These are phyloP conservation scores for Gymnothorax javanicus DNA, from an alignment of 2,797 vertebrate species.

Conservation along the genomic window DNA sequence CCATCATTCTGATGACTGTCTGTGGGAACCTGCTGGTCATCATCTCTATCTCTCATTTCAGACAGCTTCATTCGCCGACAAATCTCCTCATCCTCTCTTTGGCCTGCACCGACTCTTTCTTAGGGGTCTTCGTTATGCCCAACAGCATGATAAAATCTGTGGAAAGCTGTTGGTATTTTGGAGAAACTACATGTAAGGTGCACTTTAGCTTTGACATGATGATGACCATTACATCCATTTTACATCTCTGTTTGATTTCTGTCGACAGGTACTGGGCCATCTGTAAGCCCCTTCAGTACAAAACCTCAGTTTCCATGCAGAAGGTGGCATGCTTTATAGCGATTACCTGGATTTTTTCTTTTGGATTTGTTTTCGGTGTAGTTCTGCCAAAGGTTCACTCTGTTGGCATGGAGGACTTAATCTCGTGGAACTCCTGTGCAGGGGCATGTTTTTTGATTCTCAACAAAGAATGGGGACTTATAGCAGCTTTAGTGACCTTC, in stretches of 20 bases:
- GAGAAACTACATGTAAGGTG: conserved; percentile 48
- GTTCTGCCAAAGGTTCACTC: not conserved
- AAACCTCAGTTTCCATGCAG: conserved; percentile 38
- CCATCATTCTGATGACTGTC: conserved; percentile 39
- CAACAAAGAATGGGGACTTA: not conserved
- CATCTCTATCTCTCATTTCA: conserved; percentile 56
- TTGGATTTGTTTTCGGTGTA: not conserved
- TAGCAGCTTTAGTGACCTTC: conserved; percentile 32
- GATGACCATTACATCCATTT: conserved; percentile 44
- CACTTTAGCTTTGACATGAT: conserved; percentile 53
- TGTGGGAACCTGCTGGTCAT: conserved; percentile 64
- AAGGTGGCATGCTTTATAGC: conserved; percentile 28
- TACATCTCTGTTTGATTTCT: conserved; percentile 53
- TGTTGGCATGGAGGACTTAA: not conserved
- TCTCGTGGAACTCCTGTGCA: not conserved
- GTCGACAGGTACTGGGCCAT: conserved; percentile 53
- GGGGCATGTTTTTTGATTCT: not conserved
- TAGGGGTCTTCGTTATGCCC: conserved; percentile 50
- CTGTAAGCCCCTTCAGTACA: conserved; percentile 51
- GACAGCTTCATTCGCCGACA: conserved; percentile 55
- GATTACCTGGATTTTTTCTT: not conserved
- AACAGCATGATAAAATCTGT: conserved; percentile 51
- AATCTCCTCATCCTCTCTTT: conserved; percentile 54
- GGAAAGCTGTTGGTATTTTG: conserved; percentile 63
- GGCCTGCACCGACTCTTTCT: conserved; percentile 43